These are phyloP conservation scores for Pachypanchax playfairii DNA, from an alignment of 2,113 vertebrate genomes.

Conservation along the genomic window DNA sequence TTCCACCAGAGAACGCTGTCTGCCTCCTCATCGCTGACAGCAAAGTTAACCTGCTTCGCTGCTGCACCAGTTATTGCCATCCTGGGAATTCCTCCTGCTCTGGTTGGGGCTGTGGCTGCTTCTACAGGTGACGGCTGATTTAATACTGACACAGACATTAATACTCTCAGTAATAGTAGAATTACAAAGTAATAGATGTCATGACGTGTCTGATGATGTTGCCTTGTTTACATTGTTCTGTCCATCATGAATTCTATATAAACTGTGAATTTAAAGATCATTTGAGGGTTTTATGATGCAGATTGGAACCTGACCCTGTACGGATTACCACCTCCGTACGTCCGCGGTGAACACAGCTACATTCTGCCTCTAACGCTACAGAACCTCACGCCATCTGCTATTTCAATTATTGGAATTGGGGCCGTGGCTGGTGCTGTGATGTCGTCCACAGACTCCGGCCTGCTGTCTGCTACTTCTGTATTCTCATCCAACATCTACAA, in stretches of 20 bases:
- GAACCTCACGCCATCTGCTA: conserved; percentile 41
- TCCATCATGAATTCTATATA: no score
- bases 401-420: conserved; percentile 59
- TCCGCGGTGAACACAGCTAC: conserved; percentile 32
- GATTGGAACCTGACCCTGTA: conserved; percentile 62
- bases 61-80: conserved; percentile 65
- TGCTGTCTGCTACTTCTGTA: conserved; percentile 64
- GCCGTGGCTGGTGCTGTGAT: conserved; percentile 69
- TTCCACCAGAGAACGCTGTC: conserved; percentile 84
- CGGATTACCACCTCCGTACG: conserved; percentile 18
- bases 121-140: conserved; percentile 76
- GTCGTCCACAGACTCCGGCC: conserved; percentile 67
- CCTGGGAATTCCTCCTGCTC: conserved; percentile 73
- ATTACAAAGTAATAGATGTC: no score
- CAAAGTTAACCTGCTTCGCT: conserved; percentile 74
- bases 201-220: no score
- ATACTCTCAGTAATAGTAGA: no score
- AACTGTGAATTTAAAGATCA: background rate
- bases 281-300: conserved; percentile 18
- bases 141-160: no score
- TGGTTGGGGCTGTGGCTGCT: conserved; percentile 78
- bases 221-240: no score
- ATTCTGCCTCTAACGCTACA: conserved; percentile 48
- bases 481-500: conserved; percentile 63
- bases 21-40: conserved; percentile 47